phyloP scores from a whole-genome alignment of 2,888 invertebrate species.

The Epsilonema sp. region DNA sequence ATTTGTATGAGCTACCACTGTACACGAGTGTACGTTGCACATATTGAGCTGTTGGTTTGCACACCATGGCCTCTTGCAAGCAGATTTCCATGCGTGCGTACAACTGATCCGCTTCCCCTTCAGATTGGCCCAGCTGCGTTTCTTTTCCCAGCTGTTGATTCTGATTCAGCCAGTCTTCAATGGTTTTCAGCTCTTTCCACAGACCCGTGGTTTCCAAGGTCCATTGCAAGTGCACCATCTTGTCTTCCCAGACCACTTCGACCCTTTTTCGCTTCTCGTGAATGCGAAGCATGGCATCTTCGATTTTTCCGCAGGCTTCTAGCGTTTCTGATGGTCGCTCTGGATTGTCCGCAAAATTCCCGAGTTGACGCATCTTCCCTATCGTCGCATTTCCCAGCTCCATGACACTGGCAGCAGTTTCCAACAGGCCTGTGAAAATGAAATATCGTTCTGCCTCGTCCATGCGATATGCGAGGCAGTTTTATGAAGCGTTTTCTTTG shows the following conservation, averaged over 20 bases:
- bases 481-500: no score
- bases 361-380: slow-evolving; percentile 50
- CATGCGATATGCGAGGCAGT: no score
- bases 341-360: slow-evolving; percentile 50
- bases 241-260: slow-evolving; percentile 42
- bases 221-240: slow-evolving; percentile 55
- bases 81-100: slow-evolving; percentile 48
- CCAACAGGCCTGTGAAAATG: neutral
- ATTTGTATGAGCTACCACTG: no score
- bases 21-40: no score
- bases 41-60: no score
- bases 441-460: no score
- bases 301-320: slow-evolving; percentile 35
- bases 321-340: slow-evolving; percentile 35
- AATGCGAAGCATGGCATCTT: slow-evolving; percentile 36
- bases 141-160: slow-evolving; percentile 37
- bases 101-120: slow-evolving; percentile 45
- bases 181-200: slow-evolving; percentile 46
- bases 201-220: slow-evolving; percentile 51
- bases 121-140: slow-evolving; percentile 50
- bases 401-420: slow-evolving; percentile 47
- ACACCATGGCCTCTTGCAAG: slow-evolving; percentile 47
- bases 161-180: slow-evolving; percentile 43
- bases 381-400: slow-evolving; percentile 56
- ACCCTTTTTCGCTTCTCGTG: slow-evolving; percentile 52